Evolutionary conservation across 2,888 invertebrate genomes (phyloP), one percentile per base, ranked within the genome.

Genomic region (Thalpophila matura): DNA sequence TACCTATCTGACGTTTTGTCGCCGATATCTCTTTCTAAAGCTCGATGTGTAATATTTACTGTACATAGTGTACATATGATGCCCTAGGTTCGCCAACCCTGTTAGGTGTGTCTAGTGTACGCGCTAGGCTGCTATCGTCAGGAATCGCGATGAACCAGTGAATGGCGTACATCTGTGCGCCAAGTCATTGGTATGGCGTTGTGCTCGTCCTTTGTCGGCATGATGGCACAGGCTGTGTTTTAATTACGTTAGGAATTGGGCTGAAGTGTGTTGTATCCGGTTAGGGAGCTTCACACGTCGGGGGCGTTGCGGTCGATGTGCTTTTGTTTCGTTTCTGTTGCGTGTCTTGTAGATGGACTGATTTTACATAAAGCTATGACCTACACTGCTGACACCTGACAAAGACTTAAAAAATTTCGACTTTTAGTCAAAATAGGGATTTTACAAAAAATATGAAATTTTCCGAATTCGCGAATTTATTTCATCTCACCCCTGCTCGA

Each of bases 121-220:
- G 60, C 38, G 59, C 37, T 51, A 33, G 33, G 27, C 31, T 14
- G 40, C 16, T 26, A 58, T 77, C 53, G 58, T 24, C 50, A 33
- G 37, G 64, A 51, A 59, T 72, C 18, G 43, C 63, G 76, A 74
- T 69, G 54, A 70, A 40, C 33, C 27, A 5, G 45, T 74, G 74
- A 74, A 64, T 71, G 65, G 71, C 27, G 50, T 22, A 66, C 66
- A 66, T 72, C 60, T 66, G 66, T n/a, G n/a, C n/a, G 59, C 14
- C 29, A 50, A 40, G 37, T 55, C 72, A 60, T 72, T 70, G 42
- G 72, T 72, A 70, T 59, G 26, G 50, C 70, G 43, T 18, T 10
- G 27, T 7, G 46, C n/a, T 27, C 22, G 14, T 16, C 38, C 72
- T 70, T 72, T 70, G 70, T 72, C 70, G 72, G 70, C 50, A 18